Percentiles rank a stretch among this genome's conserved stretches.
phyloP scores from a whole-genome alignment of 1,140 invertebrate genomes.

The Pomacea maculata region DNA sequence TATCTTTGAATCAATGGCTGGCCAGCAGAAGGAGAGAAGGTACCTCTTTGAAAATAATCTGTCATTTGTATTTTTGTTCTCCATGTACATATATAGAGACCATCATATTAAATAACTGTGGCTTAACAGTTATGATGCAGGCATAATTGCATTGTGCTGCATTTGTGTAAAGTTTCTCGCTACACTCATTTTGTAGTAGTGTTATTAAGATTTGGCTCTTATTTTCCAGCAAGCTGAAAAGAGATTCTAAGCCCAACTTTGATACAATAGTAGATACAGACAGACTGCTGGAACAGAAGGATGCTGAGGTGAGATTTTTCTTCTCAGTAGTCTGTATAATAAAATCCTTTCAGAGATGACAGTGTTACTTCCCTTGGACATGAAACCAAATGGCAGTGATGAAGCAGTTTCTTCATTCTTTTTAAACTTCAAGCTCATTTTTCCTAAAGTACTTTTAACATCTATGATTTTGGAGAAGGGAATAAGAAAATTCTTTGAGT shows the following conservation, averaged over 20 bases:
- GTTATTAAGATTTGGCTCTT: not conserved
- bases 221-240: conserved; percentile 79
- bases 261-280: conserved; percentile 85
- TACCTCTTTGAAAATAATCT: conserved; percentile 16
- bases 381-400: not conserved
- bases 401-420: not conserved
- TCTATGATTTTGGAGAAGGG: no score
- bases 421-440: no score
- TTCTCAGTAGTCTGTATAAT: not conserved
- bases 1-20: conserved; percentile 46
- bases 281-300: conserved; percentile 86
- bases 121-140: not conserved
- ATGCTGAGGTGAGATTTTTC: conserved; percentile 81
- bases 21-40: conserved; percentile 39
- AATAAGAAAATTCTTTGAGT: no score
- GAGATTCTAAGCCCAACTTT: conserved; percentile 80
- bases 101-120: not conserved
- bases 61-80: not conserved
- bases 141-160: not conserved
- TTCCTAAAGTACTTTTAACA: no score
- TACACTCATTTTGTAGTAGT: not conserved
- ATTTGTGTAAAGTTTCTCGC: no score
- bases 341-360: not conserved
- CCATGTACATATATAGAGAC: not conserved
- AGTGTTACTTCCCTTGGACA: not conserved